phyloP scores from a whole-genome alignment of 2,113 vertebrate genomes.

The Ahaetulla prasina region DNA sequence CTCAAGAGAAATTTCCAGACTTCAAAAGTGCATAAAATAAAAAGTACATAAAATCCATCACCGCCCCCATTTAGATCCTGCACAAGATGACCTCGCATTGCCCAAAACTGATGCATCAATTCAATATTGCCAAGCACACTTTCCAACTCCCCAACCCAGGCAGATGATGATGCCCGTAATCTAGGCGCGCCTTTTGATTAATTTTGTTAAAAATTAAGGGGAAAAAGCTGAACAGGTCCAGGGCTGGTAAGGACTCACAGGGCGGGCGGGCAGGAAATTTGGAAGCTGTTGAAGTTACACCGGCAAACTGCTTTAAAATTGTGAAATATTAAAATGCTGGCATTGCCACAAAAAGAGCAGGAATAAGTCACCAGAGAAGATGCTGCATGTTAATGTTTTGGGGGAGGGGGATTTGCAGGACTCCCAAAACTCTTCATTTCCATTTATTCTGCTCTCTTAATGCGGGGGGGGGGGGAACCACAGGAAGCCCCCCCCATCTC shows the following conservation, averaged over 20 bases:
- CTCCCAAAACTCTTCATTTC: background rate
- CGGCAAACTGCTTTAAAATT: background rate
- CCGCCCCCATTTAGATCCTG: background rate
- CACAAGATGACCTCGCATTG: fast-evolving
- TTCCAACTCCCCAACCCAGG: background rate
- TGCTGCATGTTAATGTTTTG: background rate
- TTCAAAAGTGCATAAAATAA: background rate
- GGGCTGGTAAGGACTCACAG: background rate
- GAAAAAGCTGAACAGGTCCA: background rate
- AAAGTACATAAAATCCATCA: too few species aligned
- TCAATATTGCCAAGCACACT: background rate
- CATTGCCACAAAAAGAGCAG: background rate
- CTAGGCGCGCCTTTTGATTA: background rate
- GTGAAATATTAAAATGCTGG: background rate
- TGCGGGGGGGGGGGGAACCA: too few species aligned
- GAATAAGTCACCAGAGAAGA: background rate
- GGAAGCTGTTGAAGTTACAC: background rate
- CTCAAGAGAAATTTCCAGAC: background rate
- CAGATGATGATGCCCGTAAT: background rate
- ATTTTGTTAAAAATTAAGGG: background rate
- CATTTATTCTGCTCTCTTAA: background rate
- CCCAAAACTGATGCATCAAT: background rate
- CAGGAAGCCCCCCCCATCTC: background rate
- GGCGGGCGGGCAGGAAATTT: background rate
- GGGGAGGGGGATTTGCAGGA: background rate